These are phyloP conservation scores for Cryptus viduatorius DNA, from an alignment of 2,888 invertebrate genomes.

Conservation along the genomic window DNA sequence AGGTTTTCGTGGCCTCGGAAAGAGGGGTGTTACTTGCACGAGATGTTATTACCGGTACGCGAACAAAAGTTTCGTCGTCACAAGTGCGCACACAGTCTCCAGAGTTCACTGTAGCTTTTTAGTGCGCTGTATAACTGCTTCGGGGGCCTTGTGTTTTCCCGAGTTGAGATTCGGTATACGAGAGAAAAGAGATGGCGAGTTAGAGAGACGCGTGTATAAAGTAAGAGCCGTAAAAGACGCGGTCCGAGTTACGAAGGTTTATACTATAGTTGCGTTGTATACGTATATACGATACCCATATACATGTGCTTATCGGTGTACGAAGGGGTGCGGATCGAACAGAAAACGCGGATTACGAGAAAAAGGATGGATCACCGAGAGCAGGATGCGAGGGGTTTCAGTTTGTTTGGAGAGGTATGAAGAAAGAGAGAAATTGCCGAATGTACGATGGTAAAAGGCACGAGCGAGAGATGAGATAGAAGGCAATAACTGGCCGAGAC, in stretches of 20 bases:
- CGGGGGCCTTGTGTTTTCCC: slow-evolving; percentile 7
- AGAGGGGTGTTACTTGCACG: neutral
- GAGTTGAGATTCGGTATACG: slow-evolving; percentile 35
- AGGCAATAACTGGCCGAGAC: slow-evolving; percentile 69
- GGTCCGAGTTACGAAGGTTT: slow-evolving; percentile 13
- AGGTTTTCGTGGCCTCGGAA: neutral
- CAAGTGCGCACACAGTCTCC: neutral
- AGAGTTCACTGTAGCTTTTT: slow-evolving; percentile 6
- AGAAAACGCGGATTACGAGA: slow-evolving; percentile 57
- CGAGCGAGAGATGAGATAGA: slow-evolving; percentile 43
- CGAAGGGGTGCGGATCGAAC: slow-evolving; percentile 32
- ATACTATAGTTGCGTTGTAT: neutral
- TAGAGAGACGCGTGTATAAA: slow-evolving; percentile 14
- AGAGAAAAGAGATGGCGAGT: slow-evolving; percentile 7
- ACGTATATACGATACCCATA: slow-evolving; percentile 6
- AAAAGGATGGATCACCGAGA: slow-evolving; percentile 56
- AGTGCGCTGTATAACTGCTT: slow-evolving; percentile 15
- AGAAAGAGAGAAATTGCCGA: slow-evolving; percentile 22
- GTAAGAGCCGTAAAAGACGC: slow-evolving; percentile 42
- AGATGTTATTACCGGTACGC: neutral
- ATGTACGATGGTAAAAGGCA: slow-evolving; percentile 26
- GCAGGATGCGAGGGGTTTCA: slow-evolving; percentile 41
- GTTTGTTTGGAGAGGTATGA: slow-evolving; percentile 39
- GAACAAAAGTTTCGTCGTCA: slow-evolving; percentile 20
- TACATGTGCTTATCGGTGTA: neutral